Evolutionary conservation across 1,140 invertebrate genomes (phyloP).

Genomic region (Cydia fagiglandana): DNA sequence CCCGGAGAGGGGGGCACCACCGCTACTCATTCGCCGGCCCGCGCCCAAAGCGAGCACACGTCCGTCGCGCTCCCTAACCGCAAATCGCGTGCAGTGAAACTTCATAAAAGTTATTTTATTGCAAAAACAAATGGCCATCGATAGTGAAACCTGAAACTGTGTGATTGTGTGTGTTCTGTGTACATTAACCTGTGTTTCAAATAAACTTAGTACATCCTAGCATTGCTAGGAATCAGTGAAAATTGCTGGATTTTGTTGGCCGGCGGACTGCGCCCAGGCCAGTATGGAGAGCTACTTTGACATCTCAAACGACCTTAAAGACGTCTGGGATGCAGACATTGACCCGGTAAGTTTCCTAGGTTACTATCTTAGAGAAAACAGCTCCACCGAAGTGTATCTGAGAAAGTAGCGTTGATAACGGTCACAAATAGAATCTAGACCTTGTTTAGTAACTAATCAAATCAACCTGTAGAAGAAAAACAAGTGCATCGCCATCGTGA

Average conservation of each 20-base stretch:
- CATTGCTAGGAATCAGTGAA: conserved; percentile 38
- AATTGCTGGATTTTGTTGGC: conserved; percentile 54
- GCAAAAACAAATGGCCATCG: conserved; percentile 69
- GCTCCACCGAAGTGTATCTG: neutral
- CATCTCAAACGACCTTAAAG: conserved; percentile 85
- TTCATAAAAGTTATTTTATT: conserved; percentile 57
- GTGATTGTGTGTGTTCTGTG: conserved; percentile 58
- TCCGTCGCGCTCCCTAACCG: conserved; percentile 44
- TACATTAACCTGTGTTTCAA: conserved; percentile 60
- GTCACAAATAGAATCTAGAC: conserved; percentile 17
- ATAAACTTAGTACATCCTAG: no score
- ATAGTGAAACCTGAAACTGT: conserved; percentile 71
- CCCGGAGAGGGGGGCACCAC: conserved; percentile 46
- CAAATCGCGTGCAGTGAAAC: conserved; percentile 73
- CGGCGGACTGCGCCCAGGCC: conserved; percentile 69
- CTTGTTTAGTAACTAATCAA: conserved; percentile 35
- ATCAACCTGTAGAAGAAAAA: conserved; percentile 38
- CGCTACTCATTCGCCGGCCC: conserved; percentile 63
- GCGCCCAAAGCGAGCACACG: conserved; percentile 51
- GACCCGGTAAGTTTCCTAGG: conserved; percentile 83
- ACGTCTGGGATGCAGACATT: conserved; percentile 88
- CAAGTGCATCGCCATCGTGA: neutral
- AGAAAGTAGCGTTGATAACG: conserved; percentile 42
- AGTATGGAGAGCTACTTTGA: conserved; percentile 85
- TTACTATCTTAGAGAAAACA: conserved; percentile 50